phyloP scores from a whole-genome alignment of 2,113 vertebrate species.

The Orientallactaga bullata region DNA sequence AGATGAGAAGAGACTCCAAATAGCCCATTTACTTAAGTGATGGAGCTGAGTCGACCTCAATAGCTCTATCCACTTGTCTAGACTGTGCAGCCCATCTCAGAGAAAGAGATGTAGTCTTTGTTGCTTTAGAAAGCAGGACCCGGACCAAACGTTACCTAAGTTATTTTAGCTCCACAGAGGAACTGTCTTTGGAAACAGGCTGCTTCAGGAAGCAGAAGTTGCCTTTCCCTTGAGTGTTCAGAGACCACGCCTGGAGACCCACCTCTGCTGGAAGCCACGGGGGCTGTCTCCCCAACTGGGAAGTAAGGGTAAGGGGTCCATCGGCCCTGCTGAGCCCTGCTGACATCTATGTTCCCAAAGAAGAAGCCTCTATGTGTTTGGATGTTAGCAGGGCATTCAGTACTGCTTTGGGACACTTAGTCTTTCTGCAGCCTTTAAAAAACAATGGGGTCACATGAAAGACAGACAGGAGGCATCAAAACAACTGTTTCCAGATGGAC shows the following conservation, averaged over 20 bases:
- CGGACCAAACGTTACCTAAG: not conserved
- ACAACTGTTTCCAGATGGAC: slow-evolving; percentile 80
- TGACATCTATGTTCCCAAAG: slow-evolving; percentile 51
- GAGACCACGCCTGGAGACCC: not conserved
- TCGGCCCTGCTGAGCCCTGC: not conserved
- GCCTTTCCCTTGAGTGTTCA: not conserved
- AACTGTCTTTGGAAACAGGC: slow-evolving; percentile 7
- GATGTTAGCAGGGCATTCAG: slow-evolving; percentile 65
- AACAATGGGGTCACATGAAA: slow-evolving; percentile 56
- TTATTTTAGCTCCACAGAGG: slow-evolving; percentile 14
- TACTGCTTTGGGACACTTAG: slow-evolving; percentile 44
- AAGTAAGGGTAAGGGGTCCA: not conserved
- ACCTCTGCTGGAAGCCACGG: not conserved
- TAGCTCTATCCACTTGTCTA: slow-evolving; percentile 1
- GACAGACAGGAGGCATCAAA: slow-evolving; percentile 67
- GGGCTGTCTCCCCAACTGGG: not conserved
- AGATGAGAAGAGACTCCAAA: slow-evolving; percentile 7
- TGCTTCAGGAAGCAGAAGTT: not conserved
- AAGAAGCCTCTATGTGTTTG: slow-evolving; percentile 62
- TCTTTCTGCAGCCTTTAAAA: slow-evolving; percentile 64
- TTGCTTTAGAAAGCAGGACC: slow-evolving; percentile 52
- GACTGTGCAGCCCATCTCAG: not conserved
- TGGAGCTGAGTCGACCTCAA: not conserved
- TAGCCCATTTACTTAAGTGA: not conserved
- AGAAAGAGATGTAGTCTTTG: slow-evolving; percentile 39